Evolutionary conservation across 2,888 invertebrate genomes (phyloP), one percentile per base, ranked within the genome.

Genomic region (Drosophila vallismaia): DNA sequence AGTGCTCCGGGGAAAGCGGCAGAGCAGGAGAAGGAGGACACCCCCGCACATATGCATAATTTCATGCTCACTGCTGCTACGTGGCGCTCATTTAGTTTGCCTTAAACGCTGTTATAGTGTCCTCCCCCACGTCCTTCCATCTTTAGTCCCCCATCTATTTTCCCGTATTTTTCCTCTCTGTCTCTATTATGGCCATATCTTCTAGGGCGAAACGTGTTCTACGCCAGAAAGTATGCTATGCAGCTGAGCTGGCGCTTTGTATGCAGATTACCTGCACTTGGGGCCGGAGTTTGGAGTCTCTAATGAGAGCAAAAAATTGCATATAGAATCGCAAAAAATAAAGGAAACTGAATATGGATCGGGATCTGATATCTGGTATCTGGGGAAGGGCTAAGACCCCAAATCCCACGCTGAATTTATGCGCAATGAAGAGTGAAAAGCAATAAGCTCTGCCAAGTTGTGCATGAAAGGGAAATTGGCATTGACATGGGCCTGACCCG

Each of bases 401-500:
- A n/a, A 10, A 2, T 10, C 31, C 24, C 36, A 77, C 79, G 79
- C 82, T 79, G 82, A 87, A 75, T 79, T 81, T 85, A 76, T 87
- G 87, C 85, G 82, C 82, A 87, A 72, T 87, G 85, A 79, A 79
- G 85, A 87, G 82, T 87, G 64, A 83, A 83, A 83, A 83, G 87
- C 82, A 83, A 83, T 87, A 87, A 83, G 85, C 82, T 77, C 82
- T 79, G 82, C 72, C 85, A 87, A 87, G 85, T 83, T 83, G 82
- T 77, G 82, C 82, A 83, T 82, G 85, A 83, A 85, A 81, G 70
- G 68, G 77, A 83, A 83, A 87, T 87, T 79, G 82, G 75, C 79
- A 83, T 73, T 83, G 80, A 75, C 74, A 75, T 71, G 71, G 68
- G 71, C 45, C 45, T 67, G 71, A 67, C 68, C 50, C 44, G 46